Evolutionary conservation across 2,797 vertebrate genomes (phyloP).

Genomic region (Coccyzus lansbergi): DNA sequence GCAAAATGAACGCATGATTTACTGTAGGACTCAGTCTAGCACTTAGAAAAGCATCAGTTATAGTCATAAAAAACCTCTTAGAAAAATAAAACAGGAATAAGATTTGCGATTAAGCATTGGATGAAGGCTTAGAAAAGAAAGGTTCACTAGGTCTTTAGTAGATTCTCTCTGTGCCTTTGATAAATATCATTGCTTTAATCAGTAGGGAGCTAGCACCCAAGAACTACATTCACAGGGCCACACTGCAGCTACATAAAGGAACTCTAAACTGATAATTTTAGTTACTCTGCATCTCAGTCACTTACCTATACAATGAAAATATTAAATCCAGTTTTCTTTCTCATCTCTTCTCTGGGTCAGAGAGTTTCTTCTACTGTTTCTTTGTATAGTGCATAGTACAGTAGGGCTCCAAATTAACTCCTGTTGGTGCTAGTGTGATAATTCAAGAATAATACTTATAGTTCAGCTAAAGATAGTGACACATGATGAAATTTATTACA

Average conservation of each 20-base stretch:
- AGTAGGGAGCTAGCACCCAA: neutral
- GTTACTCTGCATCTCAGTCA: neutral
- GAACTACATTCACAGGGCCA: neutral
- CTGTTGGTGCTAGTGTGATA: neutral
- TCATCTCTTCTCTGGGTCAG: neutral
- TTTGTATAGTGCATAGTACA: neutral
- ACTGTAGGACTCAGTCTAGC: neutral
- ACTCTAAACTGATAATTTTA: neutral
- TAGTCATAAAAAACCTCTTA: neutral
- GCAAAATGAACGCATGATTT: neutral
- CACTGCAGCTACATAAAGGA: neutral
- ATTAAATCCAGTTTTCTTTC: neutral
- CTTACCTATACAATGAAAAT: neutral
- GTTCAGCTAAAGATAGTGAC: neutral
- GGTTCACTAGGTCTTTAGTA: neutral
- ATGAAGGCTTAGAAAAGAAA: neutral
- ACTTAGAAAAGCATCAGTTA: neutral
- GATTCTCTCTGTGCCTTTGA: neutral
- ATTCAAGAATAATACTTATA: neutral
- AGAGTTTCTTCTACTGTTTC: neutral
- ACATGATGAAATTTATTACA: neutral
- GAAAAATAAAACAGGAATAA: neutral
- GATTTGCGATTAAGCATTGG: neutral
- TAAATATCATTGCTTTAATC: neutral
- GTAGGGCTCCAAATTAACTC: neutral